Percentiles rank a stretch among this genome's conserved stretches.
Conservation (phyloP, 2,888 invertebrate genomes). For the Thera obeliscata region DNA sequence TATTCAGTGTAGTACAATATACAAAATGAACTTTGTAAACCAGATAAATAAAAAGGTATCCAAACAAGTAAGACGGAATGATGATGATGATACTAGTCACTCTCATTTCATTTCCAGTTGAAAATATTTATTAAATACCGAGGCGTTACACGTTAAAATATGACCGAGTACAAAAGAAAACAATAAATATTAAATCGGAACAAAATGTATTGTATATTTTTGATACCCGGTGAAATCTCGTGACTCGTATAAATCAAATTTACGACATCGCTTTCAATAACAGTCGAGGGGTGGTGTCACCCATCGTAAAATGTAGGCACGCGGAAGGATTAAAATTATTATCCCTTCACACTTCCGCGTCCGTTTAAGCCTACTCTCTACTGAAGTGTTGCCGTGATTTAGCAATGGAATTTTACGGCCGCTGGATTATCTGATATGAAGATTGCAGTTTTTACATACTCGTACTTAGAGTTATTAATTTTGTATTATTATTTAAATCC, state of each 20-base stretch:
- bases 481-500: no score
- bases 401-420: not conserved
- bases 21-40: no score
- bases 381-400: constrained; percentile 2
- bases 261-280: constrained; percentile 60
- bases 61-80: no score
- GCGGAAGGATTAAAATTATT: constrained; percentile 50
- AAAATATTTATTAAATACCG: not conserved
- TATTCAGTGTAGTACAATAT: no score
- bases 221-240: constrained; percentile 51
- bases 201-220: constrained; percentile 42
- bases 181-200: constrained; percentile 31
- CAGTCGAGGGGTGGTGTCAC: constrained; percentile 47
- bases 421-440: not conserved
- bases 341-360: constrained; percentile 41
- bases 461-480: no score
- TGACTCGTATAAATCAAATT: constrained; percentile 58
- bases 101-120: not conserved
- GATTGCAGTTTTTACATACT: no score
- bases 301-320: constrained; percentile 47
- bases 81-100: no score
- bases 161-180: constrained; percentile 18
- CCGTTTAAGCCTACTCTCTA: constrained; percentile 29
- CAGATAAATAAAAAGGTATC: no score
- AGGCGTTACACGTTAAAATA: constrained; percentile 1